A percentile compares a stretch with the other conserved stretches of the same genome.
Evolutionary conservation across 2,888 invertebrate species (phyloP).

Genomic region (Plutella xylostella): DNA sequence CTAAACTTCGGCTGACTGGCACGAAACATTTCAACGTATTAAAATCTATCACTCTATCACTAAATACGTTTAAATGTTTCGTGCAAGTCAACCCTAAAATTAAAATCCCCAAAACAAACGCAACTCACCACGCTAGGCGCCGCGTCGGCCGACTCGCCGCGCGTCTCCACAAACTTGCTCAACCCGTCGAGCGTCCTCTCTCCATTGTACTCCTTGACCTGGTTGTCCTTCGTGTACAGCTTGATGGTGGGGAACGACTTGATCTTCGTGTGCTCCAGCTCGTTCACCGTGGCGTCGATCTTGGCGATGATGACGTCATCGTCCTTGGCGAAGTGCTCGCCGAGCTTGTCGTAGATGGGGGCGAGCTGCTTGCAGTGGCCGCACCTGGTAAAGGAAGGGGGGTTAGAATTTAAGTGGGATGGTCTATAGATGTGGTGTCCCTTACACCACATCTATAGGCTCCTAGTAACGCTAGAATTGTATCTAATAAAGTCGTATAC

Average conservation of each 20-base stretch:
- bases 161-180: conserved; percentile 92
- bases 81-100: no score
- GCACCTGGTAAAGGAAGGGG: conserved; percentile 61
- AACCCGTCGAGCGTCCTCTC: conserved; percentile 95
- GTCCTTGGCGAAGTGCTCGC: conserved; percentile 90
- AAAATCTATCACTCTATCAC: no score
- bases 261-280: conserved; percentile 95
- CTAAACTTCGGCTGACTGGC: no score
- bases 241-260: conserved; percentile 95
- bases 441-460: no score
- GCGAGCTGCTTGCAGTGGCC: conserved; percentile 98
- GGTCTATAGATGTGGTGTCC: background rate
- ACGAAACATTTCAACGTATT: no score
- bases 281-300: conserved; percentile 98
- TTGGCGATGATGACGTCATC: conserved; percentile 93
- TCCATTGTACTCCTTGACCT: conserved; percentile 88
- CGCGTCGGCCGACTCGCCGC: conserved; percentile 83
- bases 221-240: conserved; percentile 93
- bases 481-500: no score
- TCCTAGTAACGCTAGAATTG: no score
- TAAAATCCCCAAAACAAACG: background rate
- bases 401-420: background rate
- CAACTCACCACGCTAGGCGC: conserved; percentile 71
- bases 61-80: no score
- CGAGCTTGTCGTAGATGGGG: conserved; percentile 97